phyloP scores from a whole-genome alignment of 2,888 invertebrate genomes.

The Apodemia duryi region DNA sequence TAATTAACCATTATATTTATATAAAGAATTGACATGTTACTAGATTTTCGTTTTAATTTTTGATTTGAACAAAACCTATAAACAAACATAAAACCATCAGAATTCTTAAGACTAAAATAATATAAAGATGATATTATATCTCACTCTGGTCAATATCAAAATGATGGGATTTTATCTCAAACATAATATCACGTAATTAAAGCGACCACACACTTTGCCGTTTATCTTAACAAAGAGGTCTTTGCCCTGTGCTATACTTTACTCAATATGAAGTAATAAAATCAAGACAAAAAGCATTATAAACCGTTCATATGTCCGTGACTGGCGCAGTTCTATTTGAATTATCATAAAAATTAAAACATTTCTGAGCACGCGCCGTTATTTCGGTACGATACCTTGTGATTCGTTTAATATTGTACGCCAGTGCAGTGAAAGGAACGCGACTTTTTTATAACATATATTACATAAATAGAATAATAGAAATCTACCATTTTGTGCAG shows the following conservation, averaged over 20 bases:
- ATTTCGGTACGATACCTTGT: conserved; percentile 32
- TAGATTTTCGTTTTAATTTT: background rate
- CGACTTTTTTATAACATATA: background rate
- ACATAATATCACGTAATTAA: conserved; percentile 7
- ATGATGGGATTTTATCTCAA: background rate
- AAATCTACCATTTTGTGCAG: no score
- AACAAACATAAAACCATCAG: background rate
- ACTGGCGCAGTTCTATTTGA: conserved; percentile 32
- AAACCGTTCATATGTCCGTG: conserved; percentile 26
- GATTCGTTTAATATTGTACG: conserved; percentile 21
- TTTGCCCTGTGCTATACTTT: conserved; percentile 4
- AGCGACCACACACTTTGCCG: conserved; percentile 4
- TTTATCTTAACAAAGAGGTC: conserved; percentile 4
- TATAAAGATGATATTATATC: background rate
- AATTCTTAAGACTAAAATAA: background rate
- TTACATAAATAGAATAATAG: no score
- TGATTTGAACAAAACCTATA: background rate
- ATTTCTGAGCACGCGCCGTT: conserved; percentile 48
- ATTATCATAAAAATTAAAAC: conserved; percentile 47
- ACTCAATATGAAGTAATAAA: conserved; percentile 12
- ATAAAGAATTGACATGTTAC: no score
- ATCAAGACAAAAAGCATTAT: conserved; percentile 10
- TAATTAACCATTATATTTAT: no score
- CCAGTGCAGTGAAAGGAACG: background rate
- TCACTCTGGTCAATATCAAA: background rate